Conservation (phyloP, 2,113 vertebrate genomes). For the Osmerus mordax region DNA sequence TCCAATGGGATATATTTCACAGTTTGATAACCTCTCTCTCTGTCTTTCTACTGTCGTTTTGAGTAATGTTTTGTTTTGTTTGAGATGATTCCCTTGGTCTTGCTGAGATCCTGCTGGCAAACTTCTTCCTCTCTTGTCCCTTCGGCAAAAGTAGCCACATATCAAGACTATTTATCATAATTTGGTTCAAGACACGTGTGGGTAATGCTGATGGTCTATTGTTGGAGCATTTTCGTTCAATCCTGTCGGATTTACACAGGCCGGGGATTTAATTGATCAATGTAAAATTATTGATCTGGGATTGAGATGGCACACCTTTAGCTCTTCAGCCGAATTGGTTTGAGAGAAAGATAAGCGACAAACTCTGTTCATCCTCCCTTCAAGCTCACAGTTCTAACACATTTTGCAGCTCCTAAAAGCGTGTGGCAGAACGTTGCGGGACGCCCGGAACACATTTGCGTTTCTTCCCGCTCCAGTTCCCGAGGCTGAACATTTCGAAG, state of each 20-base stretch:
- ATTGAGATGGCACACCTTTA: background rate
- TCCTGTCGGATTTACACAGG: constrained; percentile 10
- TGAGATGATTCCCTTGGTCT: constrained; percentile 19
- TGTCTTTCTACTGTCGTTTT: constrained; percentile 4
- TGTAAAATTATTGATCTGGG: constrained; percentile 26
- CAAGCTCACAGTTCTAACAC: constrained; percentile 47
- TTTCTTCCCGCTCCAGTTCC: constrained; percentile 62
- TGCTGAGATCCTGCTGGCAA: constrained; percentile 9
- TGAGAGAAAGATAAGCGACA: too few relatives aligned
- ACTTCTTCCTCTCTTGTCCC: constrained; percentile 7
- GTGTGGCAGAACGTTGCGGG: constrained; percentile 35
- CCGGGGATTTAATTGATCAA: constrained; percentile 36
- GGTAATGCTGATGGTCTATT: constrained; percentile 41
- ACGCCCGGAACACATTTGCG: constrained; percentile 56
- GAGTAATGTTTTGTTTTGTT: constrained; percentile 23
- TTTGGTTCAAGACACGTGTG: constrained; percentile 25
- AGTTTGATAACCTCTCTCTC: constrained; percentile 16
- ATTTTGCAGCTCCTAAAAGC: constrained; percentile 53
- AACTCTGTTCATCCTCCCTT: constrained; percentile 21
- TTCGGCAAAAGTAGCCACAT: constrained; percentile 22
- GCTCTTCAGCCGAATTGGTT: background rate
- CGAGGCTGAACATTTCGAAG: constrained; percentile 58
- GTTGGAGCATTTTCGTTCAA: constrained; percentile 32
- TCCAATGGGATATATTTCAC: constrained; percentile 21
- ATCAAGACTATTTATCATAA: constrained; percentile 33